Evolutionary conservation across 1,140 invertebrate genomes (phyloP).

Genomic region (Drosophila santomea): DNA sequence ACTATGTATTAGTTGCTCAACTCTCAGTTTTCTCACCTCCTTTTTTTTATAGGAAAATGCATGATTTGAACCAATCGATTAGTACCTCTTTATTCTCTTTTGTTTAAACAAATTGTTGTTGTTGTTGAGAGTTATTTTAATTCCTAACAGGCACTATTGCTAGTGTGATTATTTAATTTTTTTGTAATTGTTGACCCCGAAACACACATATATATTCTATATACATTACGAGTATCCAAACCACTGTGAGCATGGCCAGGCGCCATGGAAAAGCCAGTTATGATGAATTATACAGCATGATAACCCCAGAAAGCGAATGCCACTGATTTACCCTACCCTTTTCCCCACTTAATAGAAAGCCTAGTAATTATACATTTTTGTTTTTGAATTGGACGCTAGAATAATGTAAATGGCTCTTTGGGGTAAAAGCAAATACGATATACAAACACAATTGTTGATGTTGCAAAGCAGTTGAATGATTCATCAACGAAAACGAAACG

Average conservation of each 20-base stretch:
- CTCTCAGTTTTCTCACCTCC: conserved; percentile 12
- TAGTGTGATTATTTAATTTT: conserved; percentile 29
- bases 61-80: conserved; percentile 12
- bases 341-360: conserved; percentile 20
- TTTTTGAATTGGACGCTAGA: conserved; percentile 24
- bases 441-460: conserved; percentile 23
- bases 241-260: conserved; percentile 60
- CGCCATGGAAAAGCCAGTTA: conserved; percentile 41
- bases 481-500: conserved; percentile 31
- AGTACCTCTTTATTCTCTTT: conserved; percentile 16
- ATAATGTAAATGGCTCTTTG: conserved; percentile 11
- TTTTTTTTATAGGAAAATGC: conserved; percentile 22
- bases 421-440: conserved; percentile 2
- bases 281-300: conserved; percentile 6
- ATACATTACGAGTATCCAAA: conserved; percentile 1
- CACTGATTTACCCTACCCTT: conserved; percentile 4
- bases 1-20: neutral
- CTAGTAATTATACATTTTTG: conserved; percentile 31
- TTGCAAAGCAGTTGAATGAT: conserved; percentile 10
- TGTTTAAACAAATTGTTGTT: conserved; percentile 12
- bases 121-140: conserved; percentile 20
- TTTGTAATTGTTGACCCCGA: conserved; percentile 27
- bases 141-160: conserved; percentile 10
- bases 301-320: neutral
- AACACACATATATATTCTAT: neutral